Evolutionary conservation across 2,113 vertebrate species (phyloP).

Genomic region (Castor canadensis): DNA sequence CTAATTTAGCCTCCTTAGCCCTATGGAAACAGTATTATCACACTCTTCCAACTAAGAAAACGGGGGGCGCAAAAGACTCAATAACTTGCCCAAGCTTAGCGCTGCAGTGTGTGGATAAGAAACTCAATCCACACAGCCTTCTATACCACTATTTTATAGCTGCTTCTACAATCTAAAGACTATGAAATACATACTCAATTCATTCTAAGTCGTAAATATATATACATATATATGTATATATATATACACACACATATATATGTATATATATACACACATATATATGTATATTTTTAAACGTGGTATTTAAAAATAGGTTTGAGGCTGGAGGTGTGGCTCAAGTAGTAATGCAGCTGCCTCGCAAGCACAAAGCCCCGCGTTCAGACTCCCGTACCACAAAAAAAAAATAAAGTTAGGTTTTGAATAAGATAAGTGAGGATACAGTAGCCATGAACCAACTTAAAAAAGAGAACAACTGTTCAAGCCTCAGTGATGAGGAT

Average conservation of each 20-base stretch:
- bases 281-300: too few species aligned
- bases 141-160: fast-evolving
- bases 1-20: not conserved
- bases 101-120: not conserved
- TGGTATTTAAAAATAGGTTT: not conserved
- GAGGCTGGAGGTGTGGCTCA: too few species aligned
- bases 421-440: not conserved
- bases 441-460: not conserved
- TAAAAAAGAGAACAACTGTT: not conserved
- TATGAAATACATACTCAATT: not conserved
- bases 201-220: not conserved
- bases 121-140: not conserved
- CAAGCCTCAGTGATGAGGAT: not conserved
- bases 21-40: fast-evolving
- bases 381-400: too few species aligned
- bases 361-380: too few species aligned
- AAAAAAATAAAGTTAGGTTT: too few species aligned
- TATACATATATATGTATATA: too few species aligned
- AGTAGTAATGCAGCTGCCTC: too few species aligned
- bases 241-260: too few species aligned
- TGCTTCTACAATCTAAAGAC: not conserved
- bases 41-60: not conserved
- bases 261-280: too few species aligned
- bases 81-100: fast-evolving
- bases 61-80: not conserved